Evolutionary conservation across 1,140 invertebrate species (phyloP), one percentile per base, ranked within the genome.

Genomic region (Spodoptera frugiperda): DNA sequence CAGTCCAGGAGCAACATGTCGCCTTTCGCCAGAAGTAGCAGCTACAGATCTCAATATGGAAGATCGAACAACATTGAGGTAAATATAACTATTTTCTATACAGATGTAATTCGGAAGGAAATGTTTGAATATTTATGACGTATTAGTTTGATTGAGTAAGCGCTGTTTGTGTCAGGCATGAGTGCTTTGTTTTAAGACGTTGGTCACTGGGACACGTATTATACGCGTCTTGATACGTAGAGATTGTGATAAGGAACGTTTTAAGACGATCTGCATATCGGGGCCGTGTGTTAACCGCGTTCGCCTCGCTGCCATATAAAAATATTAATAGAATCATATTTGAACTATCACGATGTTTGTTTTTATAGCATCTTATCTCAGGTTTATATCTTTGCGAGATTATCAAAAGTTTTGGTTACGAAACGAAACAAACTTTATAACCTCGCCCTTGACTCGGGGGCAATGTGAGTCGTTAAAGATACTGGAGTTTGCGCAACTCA

Each of bases 1-100:
- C 96, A 96, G 82, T 96, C 96, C 8, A 88, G 96, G 68, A 96
- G 95, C 87, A 96, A 96, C 81, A 96, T 96, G 83, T 95, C 95
- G 4, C 95, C 95, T 0, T 95, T 96, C 76, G 95, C 95, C 3
- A 93, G 95, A 78, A 95, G 95, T 57, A 95, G 95, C 78, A 95
- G 95, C 81, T 96, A 96, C 82, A 93, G 95, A 67, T 96, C 95
- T 4, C 96, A 96, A 78, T 96, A 96, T 81, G 95, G 95, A 3
- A 89, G 95, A 72, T 91, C 89, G 14, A 92, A 91, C 55, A 84
- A 85, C 79, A 89, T 90, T 51, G 93, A 94, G 83, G 92, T 94
- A 78, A 87, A 82, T 88, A 65, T 77, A 63, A 17, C 65, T 53
- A n/a, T 68, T 49, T n/a, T 19, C 12, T 6, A 51, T 49, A 21